These are phyloP conservation scores for Plotosus lineatus DNA, from an alignment of 2,113 vertebrate genomes.

Conservation along the genomic window DNA sequence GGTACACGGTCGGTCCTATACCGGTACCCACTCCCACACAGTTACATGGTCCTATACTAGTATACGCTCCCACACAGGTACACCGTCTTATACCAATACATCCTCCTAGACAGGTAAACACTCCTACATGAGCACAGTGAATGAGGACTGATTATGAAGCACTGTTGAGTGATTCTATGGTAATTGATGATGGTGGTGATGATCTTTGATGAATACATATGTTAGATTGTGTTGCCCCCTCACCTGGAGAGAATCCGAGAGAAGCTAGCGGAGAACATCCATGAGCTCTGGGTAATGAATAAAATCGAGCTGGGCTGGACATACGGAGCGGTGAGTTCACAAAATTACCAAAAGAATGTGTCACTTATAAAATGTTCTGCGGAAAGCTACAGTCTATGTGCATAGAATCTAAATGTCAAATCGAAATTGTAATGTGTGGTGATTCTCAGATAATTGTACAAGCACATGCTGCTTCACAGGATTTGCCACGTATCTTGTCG, in stretches of 20 bases:
- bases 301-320: constrained; percentile 97
- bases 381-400: neutral
- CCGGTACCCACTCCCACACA: no score
- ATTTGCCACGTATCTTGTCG: neutral
- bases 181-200: neutral
- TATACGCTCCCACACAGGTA: neutral
- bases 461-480: neutral
- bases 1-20: no score
- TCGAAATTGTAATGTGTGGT: neutral
- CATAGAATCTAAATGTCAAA: neutral
- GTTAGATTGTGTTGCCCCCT: constrained; percentile 86
- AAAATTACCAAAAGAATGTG: neutral
- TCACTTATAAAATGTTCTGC: neutral
- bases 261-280: constrained; percentile 95
- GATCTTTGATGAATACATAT: neutral
- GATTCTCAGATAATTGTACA: neutral
- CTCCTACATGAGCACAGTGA: neutral
- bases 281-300: constrained; percentile 98
- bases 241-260: constrained; percentile 92
- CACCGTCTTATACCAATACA: neutral
- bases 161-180: neutral
- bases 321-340: constrained; percentile 82
- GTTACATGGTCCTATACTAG: no score
- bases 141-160: neutral
- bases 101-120: neutral